These are phyloP conservation scores for Philypnodon macrostomus DNA, from an alignment of 2,797 vertebrate genomes.

Conservation along the genomic window DNA sequence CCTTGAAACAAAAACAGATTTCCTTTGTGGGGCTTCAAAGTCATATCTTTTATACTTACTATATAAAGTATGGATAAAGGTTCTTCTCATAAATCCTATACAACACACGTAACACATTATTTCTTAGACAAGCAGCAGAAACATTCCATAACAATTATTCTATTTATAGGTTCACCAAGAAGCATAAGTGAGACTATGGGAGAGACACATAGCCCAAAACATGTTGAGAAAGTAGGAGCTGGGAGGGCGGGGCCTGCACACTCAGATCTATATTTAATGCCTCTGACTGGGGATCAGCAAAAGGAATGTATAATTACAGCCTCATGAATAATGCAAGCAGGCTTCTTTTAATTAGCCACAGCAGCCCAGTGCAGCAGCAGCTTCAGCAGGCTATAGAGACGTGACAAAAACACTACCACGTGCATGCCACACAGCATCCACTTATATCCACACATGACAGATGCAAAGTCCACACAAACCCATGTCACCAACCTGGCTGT, in stretches of 20 bases:
- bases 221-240: slow-evolving; percentile 53
- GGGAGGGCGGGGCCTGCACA: slow-evolving; percentile 56
- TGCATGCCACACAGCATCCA: slow-evolving; percentile 19
- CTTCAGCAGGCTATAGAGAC: slow-evolving; percentile 53
- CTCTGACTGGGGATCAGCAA: slow-evolving; percentile 72
- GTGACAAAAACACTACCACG: slow-evolving; percentile 54
- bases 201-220: slow-evolving; percentile 58
- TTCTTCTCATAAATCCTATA: no score
- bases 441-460: slow-evolving; percentile 17
- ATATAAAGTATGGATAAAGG: no score
- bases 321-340: slow-evolving; percentile 73
- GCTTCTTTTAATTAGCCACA: slow-evolving; percentile 76
- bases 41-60: no score
- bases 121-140: not conserved
- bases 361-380: slow-evolving; percentile 52
- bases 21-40: no score
- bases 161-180: slow-evolving; percentile 10
- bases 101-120: not conserved
- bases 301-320: slow-evolving; percentile 77
- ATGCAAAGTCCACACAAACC: slow-evolving; percentile 14
- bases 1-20: no score
- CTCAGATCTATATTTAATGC: slow-evolving; percentile 80
- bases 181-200: slow-evolving; percentile 38
- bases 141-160: no score
- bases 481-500: not conserved